Base-by-base conservation (phyloP, 1,140 invertebrate species). In the Drosophila ambigua region DNA sequence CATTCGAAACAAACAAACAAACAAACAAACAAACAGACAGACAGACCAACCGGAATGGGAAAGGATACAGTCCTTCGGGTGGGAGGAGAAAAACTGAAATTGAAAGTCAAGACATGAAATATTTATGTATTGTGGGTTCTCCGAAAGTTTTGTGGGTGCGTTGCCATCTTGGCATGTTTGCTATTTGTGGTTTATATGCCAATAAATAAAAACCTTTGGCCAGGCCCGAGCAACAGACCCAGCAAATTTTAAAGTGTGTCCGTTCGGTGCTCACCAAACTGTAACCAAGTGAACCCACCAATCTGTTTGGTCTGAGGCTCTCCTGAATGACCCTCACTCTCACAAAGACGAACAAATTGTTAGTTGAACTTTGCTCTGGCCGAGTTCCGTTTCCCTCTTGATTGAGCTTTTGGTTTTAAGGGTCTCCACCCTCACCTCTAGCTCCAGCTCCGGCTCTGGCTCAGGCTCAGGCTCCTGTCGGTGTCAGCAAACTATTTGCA, bases 51-150 rank as follows among this genome's bases (percentile, higher is more conserved):
- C 58, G 63, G 62, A 83, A 78, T 57, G 49, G 60, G 43, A 61
- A 72, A 67, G 68, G 52, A 66, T 64, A 69, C 54, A 65, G 62
- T 61, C 45, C 9, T 57, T 31, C 31, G 46, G 54, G 48, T 59
- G 66, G 45, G 53, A n/a, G 41, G 23, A 8, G 5, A 62, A 65
- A 68, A 82, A 72, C 76, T 66, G 77, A 85, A 85, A 85, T 85
- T 85, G 81, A 85, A 85, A 85, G 81, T 85, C 81, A 85, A 69
- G 81, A 85, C 81, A 85, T 85, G 81, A 85, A 85, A 85, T 85
- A 85, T 85, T 85, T 85, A 85, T 85, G 81, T 84, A 66, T 85
- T 69, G 66, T 79, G 76, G 63, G 59, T 67, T 49, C 49, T 24
- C 44, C 53, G 51, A 69, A 71, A 71, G 52, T 67, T 72, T 67